A percentile compares a stretch with the other conserved stretches of the same genome.
Conservation (phyloP, 2,888 invertebrate species). For the Rhagonycha fulva region DNA sequence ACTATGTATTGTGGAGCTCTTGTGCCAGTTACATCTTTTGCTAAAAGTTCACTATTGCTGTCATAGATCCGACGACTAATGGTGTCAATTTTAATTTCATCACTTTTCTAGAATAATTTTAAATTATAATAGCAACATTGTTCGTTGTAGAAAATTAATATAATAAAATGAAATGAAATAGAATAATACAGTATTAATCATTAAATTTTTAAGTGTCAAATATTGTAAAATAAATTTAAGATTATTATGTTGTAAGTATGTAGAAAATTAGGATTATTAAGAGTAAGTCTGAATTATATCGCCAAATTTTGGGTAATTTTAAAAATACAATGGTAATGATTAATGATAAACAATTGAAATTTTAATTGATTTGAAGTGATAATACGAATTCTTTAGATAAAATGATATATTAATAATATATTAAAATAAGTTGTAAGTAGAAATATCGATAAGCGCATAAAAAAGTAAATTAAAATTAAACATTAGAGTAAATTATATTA, state of each 20-base stretch:
- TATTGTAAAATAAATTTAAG: background rate
- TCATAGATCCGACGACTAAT: background rate
- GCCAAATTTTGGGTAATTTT: background rate
- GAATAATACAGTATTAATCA: no score
- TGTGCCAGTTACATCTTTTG: slow-evolving; percentile 42
- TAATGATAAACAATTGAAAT: background rate
- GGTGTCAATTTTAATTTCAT: background rate
- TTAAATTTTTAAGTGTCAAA: background rate
- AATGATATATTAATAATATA: background rate
- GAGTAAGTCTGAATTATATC: background rate
- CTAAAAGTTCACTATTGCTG: slow-evolving; percentile 8
- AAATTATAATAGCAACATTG: no score
- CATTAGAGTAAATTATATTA: no score
- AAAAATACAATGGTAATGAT: background rate
- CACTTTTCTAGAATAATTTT: background rate
- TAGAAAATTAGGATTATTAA: background rate
- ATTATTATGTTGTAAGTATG: no score
- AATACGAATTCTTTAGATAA: background rate
- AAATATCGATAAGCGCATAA: background rate
- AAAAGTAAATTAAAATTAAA: no score
- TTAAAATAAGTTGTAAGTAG: no score
- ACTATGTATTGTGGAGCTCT: slow-evolving; percentile 67
- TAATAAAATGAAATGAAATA: no score
- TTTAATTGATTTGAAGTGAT: background rate
- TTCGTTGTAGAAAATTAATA: no score